Conservation (phyloP, 2,797 vertebrate genomes). For the Microhierax caerulescens region DNA sequence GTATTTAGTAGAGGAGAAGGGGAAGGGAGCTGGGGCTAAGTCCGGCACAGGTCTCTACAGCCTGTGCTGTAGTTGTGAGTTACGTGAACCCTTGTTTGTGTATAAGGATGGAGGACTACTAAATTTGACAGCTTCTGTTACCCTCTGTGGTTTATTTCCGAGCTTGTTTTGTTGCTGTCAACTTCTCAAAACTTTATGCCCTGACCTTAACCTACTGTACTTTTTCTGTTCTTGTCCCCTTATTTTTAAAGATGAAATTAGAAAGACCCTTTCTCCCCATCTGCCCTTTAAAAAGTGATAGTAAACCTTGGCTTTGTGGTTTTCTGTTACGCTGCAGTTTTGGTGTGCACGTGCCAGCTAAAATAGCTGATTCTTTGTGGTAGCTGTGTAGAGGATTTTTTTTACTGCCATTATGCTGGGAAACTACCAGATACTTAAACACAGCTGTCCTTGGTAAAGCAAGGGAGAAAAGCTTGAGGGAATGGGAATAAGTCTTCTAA, state of each 20-base stretch:
- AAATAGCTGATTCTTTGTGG: slow-evolving; percentile 31
- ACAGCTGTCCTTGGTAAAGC: slow-evolving; percentile 4
- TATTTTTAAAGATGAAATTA: not conserved
- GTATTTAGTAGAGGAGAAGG: not conserved
- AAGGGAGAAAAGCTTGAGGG: not conserved
- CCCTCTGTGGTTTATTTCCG: not conserved
- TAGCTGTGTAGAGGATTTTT: not conserved
- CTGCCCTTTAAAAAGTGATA: not conserved
- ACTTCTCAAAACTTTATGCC: accelerated
- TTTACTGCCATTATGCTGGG: not conserved
- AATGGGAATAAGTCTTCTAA: not conserved
- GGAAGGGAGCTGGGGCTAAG: not conserved
- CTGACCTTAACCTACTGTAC: not conserved
- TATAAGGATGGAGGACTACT: not conserved
- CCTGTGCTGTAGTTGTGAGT: accelerated
- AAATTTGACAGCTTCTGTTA: not conserved
- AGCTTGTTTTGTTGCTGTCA: not conserved
- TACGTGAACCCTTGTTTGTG: not conserved
- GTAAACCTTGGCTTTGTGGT: not conserved
- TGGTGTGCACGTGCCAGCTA: not conserved
- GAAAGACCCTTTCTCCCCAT: not conserved
- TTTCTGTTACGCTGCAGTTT: not conserved
- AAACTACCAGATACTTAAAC: slow-evolving; percentile 29
- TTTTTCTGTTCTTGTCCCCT: not conserved
- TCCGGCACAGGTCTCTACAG: not conserved